Evolutionary conservation across 92 coral and sea anemone genomes (phyloP).

Genomic region (Virgularia gustaviana): DNA sequence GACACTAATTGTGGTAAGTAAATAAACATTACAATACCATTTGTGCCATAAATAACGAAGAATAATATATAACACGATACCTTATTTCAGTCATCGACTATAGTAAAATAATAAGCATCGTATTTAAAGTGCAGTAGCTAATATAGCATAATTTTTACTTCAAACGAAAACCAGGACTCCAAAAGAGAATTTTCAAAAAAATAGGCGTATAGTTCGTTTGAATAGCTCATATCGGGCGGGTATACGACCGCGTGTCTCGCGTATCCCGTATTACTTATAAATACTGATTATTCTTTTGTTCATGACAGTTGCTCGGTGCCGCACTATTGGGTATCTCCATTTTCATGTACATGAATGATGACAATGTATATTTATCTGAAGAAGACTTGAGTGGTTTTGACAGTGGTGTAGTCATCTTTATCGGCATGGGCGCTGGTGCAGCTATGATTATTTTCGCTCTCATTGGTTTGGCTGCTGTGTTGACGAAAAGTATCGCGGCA

Average conservation of each 20-base stretch:
- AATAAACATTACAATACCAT: no score
- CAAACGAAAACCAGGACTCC: no score
- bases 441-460: slow-evolving; percentile 39
- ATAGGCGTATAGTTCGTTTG: no score
- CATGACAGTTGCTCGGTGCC: slow-evolving; percentile 11
- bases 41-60: no score
- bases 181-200: no score
- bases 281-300: not conserved
- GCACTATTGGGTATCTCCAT: slow-evolving; percentile 23
- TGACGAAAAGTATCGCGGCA: slow-evolving; percentile 2
- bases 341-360: slow-evolving; percentile 21
- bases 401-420: slow-evolving; percentile 21
- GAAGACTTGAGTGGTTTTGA: slow-evolving; percentile 35
- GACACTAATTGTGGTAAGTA: slow-evolving; percentile 16
- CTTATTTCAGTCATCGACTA: no score
- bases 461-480: slow-evolving; percentile 23
- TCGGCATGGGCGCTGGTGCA: slow-evolving; percentile 33
- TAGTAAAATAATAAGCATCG: no score
- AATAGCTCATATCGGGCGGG: not conserved
- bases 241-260: no score
- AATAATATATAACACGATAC: no score
- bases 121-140: no score
- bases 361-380: slow-evolving; percentile 24
- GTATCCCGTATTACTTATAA: not conserved
- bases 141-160: no score